phyloP scores from a whole-genome alignment of 2,113 vertebrate genomes.

The Asarcornis scutulata region DNA sequence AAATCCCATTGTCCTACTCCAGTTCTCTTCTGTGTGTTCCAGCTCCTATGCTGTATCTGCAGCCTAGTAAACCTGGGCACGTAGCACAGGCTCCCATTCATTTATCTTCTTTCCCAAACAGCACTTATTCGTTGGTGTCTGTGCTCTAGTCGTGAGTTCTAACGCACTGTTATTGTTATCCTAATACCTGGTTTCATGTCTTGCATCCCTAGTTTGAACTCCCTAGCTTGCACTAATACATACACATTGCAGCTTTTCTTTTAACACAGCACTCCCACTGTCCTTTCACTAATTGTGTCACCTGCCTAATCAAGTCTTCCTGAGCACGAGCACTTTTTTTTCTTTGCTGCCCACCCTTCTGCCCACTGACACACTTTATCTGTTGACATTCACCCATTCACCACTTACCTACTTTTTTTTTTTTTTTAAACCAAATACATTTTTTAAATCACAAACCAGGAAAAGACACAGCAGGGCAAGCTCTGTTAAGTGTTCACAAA shows the following conservation, averaged over 20 bases:
- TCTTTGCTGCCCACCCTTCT: neutral
- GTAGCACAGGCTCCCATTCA: fast-evolving
- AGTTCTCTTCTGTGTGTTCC: fast-evolving
- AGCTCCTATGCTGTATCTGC: neutral
- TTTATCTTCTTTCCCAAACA: neutral
- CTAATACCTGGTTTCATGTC: neutral
- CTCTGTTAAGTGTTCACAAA: neutral
- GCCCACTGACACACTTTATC: neutral
- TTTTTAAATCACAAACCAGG: neutral
- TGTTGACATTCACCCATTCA: neutral
- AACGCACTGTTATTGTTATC: neutral
- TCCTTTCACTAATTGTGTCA: neutral
- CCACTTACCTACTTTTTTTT: neutral
- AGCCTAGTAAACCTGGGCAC: fast-evolving
- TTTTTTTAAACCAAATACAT: neutral
- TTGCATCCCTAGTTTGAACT: neutral
- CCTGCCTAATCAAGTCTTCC: neutral
- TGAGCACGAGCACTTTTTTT: neutral
- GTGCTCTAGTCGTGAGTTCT: neutral
- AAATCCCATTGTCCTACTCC: fast-evolving
- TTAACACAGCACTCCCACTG: neutral
- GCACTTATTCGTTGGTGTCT: neutral
- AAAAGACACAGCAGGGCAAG: neutral
- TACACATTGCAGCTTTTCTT: neutral
- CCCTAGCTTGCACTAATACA: neutral